phyloP scores from a whole-genome alignment of 2,797 vertebrate genomes.

The Parauchenoglanis punctatus region DNA sequence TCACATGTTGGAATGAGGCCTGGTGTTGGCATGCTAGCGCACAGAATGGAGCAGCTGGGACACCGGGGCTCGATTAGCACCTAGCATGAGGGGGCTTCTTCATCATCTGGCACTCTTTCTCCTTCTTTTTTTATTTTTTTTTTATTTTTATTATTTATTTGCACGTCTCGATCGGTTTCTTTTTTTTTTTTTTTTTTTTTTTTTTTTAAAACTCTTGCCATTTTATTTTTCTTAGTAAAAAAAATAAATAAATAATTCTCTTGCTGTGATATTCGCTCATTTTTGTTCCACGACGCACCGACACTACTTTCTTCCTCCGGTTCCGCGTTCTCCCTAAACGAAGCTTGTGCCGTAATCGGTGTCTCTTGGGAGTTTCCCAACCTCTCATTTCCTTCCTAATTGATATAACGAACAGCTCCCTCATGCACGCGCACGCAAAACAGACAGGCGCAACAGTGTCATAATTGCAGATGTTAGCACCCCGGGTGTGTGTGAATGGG shows the following conservation, averaged over 20 bases:
- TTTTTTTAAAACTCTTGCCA: neutral
- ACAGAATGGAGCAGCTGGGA: conserved; percentile 70
- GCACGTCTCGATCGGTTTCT: neutral
- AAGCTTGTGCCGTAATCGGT: conserved; percentile 67
- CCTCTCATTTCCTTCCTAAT: conserved; percentile 76
- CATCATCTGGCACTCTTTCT: conserved; percentile 54
- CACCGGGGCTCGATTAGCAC: conserved; percentile 70
- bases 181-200: neutral
- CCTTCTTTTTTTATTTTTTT: neutral
- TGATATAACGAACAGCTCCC: conserved; percentile 79
- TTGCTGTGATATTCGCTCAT: too few species aligned
- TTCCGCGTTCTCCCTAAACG: conserved; percentile 61
- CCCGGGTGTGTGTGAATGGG: conserved; percentile 74
- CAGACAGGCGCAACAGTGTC: conserved; percentile 71
- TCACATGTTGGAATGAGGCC: conserved; percentile 51
- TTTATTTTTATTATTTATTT: neutral
- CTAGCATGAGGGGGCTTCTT: conserved; percentile 65
- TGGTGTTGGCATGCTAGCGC: conserved; percentile 50
- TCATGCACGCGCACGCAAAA: neutral
- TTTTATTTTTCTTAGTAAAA: too few species aligned
- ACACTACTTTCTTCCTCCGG: conserved; percentile 21
- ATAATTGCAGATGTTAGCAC: conserved; percentile 83
- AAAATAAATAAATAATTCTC: neutral
- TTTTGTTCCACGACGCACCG: neutral
- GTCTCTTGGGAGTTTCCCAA: conserved; percentile 74